Evolutionary conservation across 2,113 vertebrate genomes (phyloP).

Genomic region (Copsychus sechellarum): DNA sequence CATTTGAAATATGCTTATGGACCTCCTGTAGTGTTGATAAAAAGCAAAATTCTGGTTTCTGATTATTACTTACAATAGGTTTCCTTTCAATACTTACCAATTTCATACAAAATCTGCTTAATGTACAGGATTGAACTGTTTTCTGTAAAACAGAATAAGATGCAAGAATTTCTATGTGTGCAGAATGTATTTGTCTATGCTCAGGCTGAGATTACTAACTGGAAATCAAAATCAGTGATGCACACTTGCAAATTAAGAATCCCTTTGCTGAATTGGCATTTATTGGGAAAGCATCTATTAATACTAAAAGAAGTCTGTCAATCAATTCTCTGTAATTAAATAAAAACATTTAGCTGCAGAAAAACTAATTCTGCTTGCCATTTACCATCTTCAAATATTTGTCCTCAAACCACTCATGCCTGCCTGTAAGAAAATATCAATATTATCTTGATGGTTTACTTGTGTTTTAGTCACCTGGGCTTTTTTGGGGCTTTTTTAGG

Average conservation of each 20-base stretch:
- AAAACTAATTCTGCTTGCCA: background rate
- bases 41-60: slow-evolving; percentile 29
- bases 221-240: background rate
- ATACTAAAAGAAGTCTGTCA: background rate
- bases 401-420: background rate
- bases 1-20: slow-evolving; percentile 41
- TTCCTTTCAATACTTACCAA: slow-evolving; percentile 23
- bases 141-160: background rate
- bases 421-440: background rate
- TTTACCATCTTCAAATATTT: background rate
- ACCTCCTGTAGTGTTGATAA: slow-evolving; percentile 2
- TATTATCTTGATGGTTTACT: background rate
- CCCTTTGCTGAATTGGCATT: slow-evolving; percentile 1
- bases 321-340: background rate
- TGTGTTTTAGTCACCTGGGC: background rate
- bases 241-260: background rate
- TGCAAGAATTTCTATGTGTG: background rate
- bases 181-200: background rate
- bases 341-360: background rate
- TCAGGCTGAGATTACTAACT: background rate
- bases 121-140: background rate
- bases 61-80: background rate
- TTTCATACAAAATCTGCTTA: slow-evolving; percentile 6
- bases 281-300: background rate
- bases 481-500: background rate